Base-by-base conservation (phyloP, 2,797 vertebrate genomes). In the Cynodonichthys magdalenae region DNA sequence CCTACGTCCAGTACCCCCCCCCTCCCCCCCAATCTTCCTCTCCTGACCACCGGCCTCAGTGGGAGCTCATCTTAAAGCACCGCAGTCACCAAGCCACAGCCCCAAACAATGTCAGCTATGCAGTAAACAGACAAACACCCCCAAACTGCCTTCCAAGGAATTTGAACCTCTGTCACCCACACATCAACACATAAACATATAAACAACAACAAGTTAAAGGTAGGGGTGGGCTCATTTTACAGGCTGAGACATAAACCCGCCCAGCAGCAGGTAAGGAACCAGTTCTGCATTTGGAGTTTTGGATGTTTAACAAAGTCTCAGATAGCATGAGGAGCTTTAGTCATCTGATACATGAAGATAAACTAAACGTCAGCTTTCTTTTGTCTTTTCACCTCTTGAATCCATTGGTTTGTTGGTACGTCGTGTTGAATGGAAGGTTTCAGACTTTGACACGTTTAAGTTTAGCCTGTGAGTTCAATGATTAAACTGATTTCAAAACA, bases 51-150 rank as follows among this genome's bases (percentile, higher is more conserved):
- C 62, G 73, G 66, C 57, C 82, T 77, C 60, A 63, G 66, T 63
- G 75, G 82, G 74, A 76, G 79, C 73, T 81, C 85, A 81, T 86
- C 79, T 84, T 18, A 53, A 90, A 83, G 68, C 78, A 75, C 84
- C 77, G 58, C 78, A 87, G 80, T 66, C 87, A 68, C 80, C 47
- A 59, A 87, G 76, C 90, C 90, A 52, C 86, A 88, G 82, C 84
- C 88, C 88, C 83, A 90, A 94, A 93, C 92, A 92, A 94, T 93
- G 89, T 92, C 80, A 93, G 86, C 91, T 90, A 94, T 93, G 93
- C 86, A 88, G 82, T 92, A 92, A 92, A 93, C 91, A 92, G 87
- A 83, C 81, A 87, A 87, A 87, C 86, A 85, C 75, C 82, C 81
- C 79, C 83, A 69, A 91, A 89, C 71, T 67, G 39, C 57, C 54